Conservation (phyloP, 2,113 vertebrate species). For the Rhagologus leucostigma region DNA sequence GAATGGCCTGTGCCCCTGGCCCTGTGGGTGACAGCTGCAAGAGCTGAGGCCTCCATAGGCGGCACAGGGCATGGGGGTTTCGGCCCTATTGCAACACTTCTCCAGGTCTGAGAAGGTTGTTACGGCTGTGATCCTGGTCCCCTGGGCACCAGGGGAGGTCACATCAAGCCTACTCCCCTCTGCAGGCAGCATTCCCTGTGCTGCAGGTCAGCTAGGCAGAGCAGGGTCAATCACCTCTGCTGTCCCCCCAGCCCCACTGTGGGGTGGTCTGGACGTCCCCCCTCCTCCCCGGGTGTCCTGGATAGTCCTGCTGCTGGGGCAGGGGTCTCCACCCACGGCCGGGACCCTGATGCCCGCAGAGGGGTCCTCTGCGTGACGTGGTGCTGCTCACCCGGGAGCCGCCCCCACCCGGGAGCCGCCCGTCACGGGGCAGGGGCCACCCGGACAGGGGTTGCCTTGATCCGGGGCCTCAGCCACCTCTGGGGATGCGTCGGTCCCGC, state of each 20-base stretch:
- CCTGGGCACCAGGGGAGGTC: not conserved
- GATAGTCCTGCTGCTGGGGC: not conserved
- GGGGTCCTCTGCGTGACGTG: not conserved
- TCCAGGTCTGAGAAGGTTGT: not conserved
- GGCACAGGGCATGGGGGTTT: not conserved
- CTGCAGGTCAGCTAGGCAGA: not conserved
- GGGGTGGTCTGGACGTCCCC: fast-evolving
- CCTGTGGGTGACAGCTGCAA: not conserved
- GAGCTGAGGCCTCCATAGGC: fast-evolving
- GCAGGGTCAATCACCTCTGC: not conserved
- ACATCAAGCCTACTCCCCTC: not conserved
- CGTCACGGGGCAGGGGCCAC: not conserved
- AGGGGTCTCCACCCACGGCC: fast-evolving
- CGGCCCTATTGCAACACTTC: too few species aligned
- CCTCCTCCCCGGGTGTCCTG: fast-evolving
- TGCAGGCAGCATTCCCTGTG: fast-evolving
- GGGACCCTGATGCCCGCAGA: not conserved
- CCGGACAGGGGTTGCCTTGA: too few species aligned
- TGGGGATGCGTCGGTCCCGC: not conserved
- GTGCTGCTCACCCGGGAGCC: not conserved
- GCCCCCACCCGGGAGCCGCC: too few species aligned
- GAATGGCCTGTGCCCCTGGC: not conserved
- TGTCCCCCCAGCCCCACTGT: fast-evolving
- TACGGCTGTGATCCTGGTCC: not conserved
- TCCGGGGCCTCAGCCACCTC: not conserved